Conservation (phyloP, 1,140 invertebrate species). For the Hyphantria cunea region DNA sequence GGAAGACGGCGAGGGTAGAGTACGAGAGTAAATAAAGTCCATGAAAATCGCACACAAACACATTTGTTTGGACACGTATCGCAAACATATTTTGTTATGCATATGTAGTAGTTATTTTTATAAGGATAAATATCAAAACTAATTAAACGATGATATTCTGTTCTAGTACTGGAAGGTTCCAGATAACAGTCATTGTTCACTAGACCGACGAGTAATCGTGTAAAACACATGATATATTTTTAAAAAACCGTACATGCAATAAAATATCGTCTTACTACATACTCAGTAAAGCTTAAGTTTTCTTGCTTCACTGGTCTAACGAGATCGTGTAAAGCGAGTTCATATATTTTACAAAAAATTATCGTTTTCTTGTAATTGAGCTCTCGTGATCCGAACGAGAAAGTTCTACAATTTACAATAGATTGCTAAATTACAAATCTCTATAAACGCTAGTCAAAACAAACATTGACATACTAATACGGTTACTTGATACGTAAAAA, state of each 20-base stretch:
- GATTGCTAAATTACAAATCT: too few species aligned
- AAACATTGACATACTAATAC: slow-evolving; percentile 51
- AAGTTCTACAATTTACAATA: too few species aligned
- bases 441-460: slow-evolving; percentile 15
- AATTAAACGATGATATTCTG: too few species aligned
- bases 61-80: background rate
- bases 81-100: too few species aligned
- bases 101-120: too few species aligned
- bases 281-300: background rate
- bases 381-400: background rate
- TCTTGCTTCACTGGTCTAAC: background rate
- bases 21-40: slow-evolving; percentile 24
- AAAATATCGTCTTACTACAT: background rate
- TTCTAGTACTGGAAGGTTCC: background rate
- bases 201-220: slow-evolving; percentile 47
- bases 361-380: background rate
- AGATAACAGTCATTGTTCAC: slow-evolving; percentile 36
- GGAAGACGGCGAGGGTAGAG: slow-evolving; percentile 23
- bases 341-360: background rate
- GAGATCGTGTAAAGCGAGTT: background rate
- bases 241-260: background rate
- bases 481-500: slow-evolving; percentile 37
- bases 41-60: slow-evolving; percentile 22
- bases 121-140: too few species aligned
- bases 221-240: slow-evolving; percentile 17